Base-by-base conservation (phyloP, 2,888 invertebrate genomes). In the Eulithis prunata region DNA sequence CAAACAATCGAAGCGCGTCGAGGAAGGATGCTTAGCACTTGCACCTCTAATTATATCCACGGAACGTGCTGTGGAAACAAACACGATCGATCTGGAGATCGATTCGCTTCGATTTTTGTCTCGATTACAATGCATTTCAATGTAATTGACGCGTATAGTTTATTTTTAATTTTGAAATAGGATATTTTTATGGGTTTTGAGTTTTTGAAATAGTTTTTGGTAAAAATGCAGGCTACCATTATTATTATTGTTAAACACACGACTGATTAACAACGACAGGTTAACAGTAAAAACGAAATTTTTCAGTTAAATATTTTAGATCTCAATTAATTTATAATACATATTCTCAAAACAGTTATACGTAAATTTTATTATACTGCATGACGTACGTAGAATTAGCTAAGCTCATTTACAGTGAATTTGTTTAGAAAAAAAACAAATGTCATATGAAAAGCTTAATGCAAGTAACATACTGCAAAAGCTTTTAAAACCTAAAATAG, bases 21-120 rank as follows among this genome's bases (percentile, higher is more conserved):
- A 89, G 88, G 88, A 90, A 89, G 89, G 90, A 91, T 90, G 87
- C 87, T 87, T 87, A 88, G 85, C 90, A 89, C 87, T 90, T 87
- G 88, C 87, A 89, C 86, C 89, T 89, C 88, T 91, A 90, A 91
- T 90, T 89, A 89, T 90, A 90, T 85, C 88, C 84, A 70, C 74
- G 84, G 84, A 84, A 87, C 85, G 85, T 80, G 78, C 75, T 87
- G 79, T 76, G 72, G 82, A 86, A 91, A 90, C 85, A 88, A 91
- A 90, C 82, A 87, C 79, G 75, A 77, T 69, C 70, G 64, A 64
- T 71, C 58, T 60, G 58, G 46, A 45, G 73, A 75, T 75, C 62
- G 62, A 68, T 71, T 66, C 41, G 64, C 66, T 66, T 63, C 61
- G 69, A 68, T 65, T 69, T 72, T 68, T 51, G 60, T 57, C 69